Percentiles rank a stretch among this genome's conserved stretches.
These are phyloP conservation scores for Drosophila nr. perissopoda DNA, from an alignment of 2,888 invertebrate genomes.

Conservation along the genomic window DNA sequence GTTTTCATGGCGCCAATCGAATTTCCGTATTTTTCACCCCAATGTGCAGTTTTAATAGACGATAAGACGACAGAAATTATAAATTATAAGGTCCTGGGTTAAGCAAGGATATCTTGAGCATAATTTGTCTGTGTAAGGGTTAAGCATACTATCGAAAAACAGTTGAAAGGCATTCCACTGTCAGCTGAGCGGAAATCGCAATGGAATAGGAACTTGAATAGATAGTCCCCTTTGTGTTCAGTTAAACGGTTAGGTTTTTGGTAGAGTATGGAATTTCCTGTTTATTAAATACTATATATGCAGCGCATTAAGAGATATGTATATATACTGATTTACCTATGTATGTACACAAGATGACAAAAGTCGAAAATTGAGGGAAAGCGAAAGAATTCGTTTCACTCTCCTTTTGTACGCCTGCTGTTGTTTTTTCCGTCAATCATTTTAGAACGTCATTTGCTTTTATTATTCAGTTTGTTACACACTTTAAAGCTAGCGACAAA, in stretches of 20 bases:
- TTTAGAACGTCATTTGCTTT: constrained; percentile 1
- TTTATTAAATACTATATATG: background rate
- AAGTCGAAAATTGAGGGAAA: background rate
- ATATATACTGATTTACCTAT: background rate
- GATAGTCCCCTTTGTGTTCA: background rate
- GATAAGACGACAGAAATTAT: constrained; percentile 41
- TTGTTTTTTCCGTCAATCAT: constrained; percentile 28
- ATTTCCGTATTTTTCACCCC: constrained; percentile 25
- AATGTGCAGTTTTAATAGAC: constrained; percentile 40
- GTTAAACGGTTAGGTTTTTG: background rate
- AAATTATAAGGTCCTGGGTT: constrained; percentile 7
- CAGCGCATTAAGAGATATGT: rapidly evolving
- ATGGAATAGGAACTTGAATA: constrained; percentile 5
- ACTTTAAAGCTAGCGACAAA: constrained; percentile 39
- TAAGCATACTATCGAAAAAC: constrained; percentile 18
- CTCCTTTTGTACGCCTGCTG: constrained; percentile 7
- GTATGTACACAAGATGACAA: background rate
- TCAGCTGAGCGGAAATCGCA: constrained; percentile 7
- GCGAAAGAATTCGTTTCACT: background rate
- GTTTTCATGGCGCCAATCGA: constrained; percentile 70
- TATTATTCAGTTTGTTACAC: constrained; percentile 33
- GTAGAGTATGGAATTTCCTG: constrained; percentile 16
- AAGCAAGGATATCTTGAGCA: background rate
- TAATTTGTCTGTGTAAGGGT: constrained; percentile 31
- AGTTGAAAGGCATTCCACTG: constrained; percentile 17